Evolutionary conservation across 2,113 vertebrate genomes (phyloP).

Genomic region (Psittacara wagleri): DNA sequence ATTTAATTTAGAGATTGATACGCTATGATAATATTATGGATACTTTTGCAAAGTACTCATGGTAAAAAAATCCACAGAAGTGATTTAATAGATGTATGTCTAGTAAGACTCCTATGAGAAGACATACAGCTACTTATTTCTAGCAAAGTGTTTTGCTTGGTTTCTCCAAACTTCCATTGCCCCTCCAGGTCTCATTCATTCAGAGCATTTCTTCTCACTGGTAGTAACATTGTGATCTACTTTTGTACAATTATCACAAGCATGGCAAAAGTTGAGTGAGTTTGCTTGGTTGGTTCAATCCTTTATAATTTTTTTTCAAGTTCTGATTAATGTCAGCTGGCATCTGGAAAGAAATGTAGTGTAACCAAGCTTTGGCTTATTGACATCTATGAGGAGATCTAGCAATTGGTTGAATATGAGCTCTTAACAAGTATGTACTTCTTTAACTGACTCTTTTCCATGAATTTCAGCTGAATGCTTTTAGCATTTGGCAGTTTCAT

Average conservation of each 20-base stretch:
- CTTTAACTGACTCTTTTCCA: background rate
- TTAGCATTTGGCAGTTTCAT: background rate
- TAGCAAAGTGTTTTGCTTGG: accelerated
- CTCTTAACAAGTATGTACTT: background rate
- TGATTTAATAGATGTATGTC: background rate
- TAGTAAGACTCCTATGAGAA: background rate
- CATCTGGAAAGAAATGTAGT: background rate
- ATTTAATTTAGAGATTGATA: background rate
- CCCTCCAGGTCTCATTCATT: background rate
- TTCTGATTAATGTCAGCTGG: background rate
- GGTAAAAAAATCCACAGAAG: background rate
- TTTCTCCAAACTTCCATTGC: background rate
- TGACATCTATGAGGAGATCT: background rate
- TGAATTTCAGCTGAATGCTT: background rate
- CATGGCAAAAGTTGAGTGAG: background rate
- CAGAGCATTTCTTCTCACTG: background rate
- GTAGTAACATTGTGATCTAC: background rate
- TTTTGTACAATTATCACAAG: background rate
- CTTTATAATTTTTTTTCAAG: background rate
- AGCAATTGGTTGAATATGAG: background rate
- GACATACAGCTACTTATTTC: background rate
- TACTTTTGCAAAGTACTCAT: background rate
- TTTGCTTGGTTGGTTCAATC: background rate
- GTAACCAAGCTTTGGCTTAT: background rate
- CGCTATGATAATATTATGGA: background rate